Evolutionary conservation across 2,888 invertebrate species (phyloP).

Genomic region (Eudemis profundana): DNA sequence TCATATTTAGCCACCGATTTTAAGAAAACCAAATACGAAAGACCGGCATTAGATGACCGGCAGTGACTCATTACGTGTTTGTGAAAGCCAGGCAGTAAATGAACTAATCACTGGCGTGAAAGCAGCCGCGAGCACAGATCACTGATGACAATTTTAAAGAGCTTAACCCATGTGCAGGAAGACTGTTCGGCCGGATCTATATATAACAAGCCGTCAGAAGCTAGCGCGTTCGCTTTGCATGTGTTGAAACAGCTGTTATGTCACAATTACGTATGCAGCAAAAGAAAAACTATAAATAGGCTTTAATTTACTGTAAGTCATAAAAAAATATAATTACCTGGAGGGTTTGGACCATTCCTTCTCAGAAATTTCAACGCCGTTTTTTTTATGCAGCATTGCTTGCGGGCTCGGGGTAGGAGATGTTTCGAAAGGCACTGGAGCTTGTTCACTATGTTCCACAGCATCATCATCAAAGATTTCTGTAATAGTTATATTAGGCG

Average conservation of each 20-base stretch:
- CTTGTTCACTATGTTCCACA: constrained; percentile 61
- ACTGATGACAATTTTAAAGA: constrained; percentile 83
- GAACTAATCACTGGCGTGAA: constrained; percentile 80
- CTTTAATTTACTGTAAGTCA: constrained; percentile 45
- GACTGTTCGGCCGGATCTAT: constrained; percentile 75
- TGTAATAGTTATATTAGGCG: constrained; percentile 80
- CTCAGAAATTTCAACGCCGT: constrained; percentile 61
- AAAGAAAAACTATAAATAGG: constrained; percentile 49
- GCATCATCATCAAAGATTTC: constrained; percentile 77
- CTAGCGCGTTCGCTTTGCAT: constrained; percentile 81
- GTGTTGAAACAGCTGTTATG: constrained; percentile 76
- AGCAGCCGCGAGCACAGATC: constrained; percentile 82
- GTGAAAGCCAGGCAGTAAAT: constrained; percentile 72
- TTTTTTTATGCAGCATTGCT: constrained; percentile 59
- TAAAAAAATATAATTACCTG: constrained; percentile 69
- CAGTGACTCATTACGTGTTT: constrained; percentile 70
- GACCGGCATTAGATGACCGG: constrained; percentile 58
- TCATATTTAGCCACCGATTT: constrained; percentile 63
- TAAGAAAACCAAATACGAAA: constrained; percentile 54
- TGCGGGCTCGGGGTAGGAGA: constrained; percentile 77
- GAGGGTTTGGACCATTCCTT: constrained; percentile 80
- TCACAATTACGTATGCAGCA: constrained; percentile 66
- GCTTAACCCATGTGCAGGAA: constrained; percentile 81
- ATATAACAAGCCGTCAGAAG: constrained; percentile 79
- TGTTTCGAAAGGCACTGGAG: constrained; percentile 70